Conservation (phyloP, 1,140 invertebrate genomes). For the Macrobrachium nipponense region DNA sequence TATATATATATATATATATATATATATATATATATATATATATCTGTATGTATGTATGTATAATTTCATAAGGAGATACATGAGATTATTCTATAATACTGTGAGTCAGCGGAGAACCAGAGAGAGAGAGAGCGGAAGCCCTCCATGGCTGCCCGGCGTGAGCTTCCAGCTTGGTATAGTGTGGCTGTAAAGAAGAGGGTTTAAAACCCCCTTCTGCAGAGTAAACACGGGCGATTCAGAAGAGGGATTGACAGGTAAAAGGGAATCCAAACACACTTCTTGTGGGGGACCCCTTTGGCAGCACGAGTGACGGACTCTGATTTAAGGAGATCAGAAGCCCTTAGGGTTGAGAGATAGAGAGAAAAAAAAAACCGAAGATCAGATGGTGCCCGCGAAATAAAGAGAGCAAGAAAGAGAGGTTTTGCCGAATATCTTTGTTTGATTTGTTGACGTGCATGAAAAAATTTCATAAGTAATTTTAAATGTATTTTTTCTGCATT, state of each 20-base stretch:
- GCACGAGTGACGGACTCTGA: constrained; percentile 13
- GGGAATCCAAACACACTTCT: neutral
- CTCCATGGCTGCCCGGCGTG: too few relatives aligned
- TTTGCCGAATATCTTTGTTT: too few relatives aligned
- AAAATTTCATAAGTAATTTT: too few relatives aligned
- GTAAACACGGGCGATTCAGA: constrained; percentile 26
- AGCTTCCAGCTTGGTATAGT: neutral
- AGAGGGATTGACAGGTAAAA: constrained; percentile 24
- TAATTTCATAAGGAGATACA: too few relatives aligned
- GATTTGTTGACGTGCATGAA: too few relatives aligned
- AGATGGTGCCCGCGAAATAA: neutral
- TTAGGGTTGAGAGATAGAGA: neutral
- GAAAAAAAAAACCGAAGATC: neutral
- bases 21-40: too few relatives aligned
- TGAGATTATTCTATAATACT: too few relatives aligned
- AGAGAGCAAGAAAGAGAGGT: neutral
- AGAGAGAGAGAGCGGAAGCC: too few relatives aligned
- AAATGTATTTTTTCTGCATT: too few relatives aligned
- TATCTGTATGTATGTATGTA: too few relatives aligned
- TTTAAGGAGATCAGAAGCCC: constrained; percentile 23
- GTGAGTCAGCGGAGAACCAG: too few relatives aligned
- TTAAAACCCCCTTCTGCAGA: constrained; percentile 16
- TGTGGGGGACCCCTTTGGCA: constrained; percentile 20
- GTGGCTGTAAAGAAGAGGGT: constrained; percentile 16
- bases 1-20: too few relatives aligned